Evolutionary conservation across 2,113 vertebrate genomes (phyloP), one percentile per base, ranked within the genome.

Genomic region (Tachysurus vachellii): DNA sequence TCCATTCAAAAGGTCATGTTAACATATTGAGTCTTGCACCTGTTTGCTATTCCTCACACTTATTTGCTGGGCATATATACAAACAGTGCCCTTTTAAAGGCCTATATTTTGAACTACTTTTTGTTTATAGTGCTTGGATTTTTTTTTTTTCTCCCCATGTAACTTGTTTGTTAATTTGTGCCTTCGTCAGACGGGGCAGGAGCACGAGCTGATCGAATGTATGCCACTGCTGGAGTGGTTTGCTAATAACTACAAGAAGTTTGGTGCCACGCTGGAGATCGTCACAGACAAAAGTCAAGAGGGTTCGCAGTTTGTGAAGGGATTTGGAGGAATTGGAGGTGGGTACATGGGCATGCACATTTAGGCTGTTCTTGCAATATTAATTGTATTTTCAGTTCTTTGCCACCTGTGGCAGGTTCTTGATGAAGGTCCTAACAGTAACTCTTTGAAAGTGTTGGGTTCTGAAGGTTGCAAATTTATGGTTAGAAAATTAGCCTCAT

Each of bases 191-290:
- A 99, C 98, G 79, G 98, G 98, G 90, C 98, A 99, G 92, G 98
- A 99, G 92, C 98, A 99, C 0, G 98, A 99, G 92, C 95, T 99
- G 92, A 97, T 99, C 84, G 98, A 99, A 95, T 99, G 97, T 92
- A 99, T 99, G 97, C 98, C 98, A n/a, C 94, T 99, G 88, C 94
- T 99, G 93, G 98, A 99, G 92, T 99, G 98, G 98, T 99, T 99
- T 93, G 98, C 98, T 88, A 99, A 99, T 91, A 99, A 97, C 95
- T 99, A 99, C 95, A 99, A 99, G 95, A 99, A 97, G 95, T 99
- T 99, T 91, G 98, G 98, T 95, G 98, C 98, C 92, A 99, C 97
- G 23, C 95, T 99, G 96, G 98, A 99, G 95, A 99, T 99, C 73
- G 98, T 99, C 93, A 99, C 98, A 90, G 98, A 99, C 95, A 99